Evolutionary conservation across 2,113 vertebrate species (phyloP), one percentile per base, ranked within the genome.

Genomic region (Numenius arquata): DNA sequence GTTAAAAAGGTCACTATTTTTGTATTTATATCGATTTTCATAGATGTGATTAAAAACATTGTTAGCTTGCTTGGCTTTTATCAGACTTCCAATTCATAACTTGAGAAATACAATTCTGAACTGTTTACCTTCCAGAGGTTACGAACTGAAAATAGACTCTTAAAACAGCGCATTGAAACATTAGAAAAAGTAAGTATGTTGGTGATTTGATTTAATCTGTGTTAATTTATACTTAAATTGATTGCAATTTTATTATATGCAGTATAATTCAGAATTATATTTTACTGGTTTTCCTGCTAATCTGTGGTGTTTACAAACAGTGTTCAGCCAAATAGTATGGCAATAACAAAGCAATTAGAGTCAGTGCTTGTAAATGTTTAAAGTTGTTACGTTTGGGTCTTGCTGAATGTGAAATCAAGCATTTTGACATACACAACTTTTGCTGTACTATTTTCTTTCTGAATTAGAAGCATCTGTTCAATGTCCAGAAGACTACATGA

Each of bases 141-240:
- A 92, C 99, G 99, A 41, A 99, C 99, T 85, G 99, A 99, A 97
- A 99, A 99, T 16, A 97, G 99, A 45, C 99, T 99, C 67, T 97
- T 99, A 97, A 99, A 99, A 95, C 99, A 99, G 91, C 98, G 99
- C 88, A 99, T 99, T 89, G 99, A 99, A 98, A 99, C 99, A 21
- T 97, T 99, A 97, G 99, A 99, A 97, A 99, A 99, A 98, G 99
- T 99, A 97, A 99, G 99, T 99, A 95, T 86, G 45, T 76, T 61
- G 67, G 45, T 73, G 58, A 58, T 45, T 71, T 58, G 21, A 50
- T 41, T 36, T 84, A 78, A 45, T 52, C 52, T 88, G 22, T 80
- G 40, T 83, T 89, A 59, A 56, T 52, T 92, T 73, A 80, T 22
- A 70, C 25, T 67, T 78, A n/a, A 80, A 62, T 76, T 65, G 41